A percentile compares a stretch with the other conserved stretches of the same genome.
Evolutionary conservation across 1,140 invertebrate species (phyloP).

Genomic region (Maconellicoccus hirsutus): DNA sequence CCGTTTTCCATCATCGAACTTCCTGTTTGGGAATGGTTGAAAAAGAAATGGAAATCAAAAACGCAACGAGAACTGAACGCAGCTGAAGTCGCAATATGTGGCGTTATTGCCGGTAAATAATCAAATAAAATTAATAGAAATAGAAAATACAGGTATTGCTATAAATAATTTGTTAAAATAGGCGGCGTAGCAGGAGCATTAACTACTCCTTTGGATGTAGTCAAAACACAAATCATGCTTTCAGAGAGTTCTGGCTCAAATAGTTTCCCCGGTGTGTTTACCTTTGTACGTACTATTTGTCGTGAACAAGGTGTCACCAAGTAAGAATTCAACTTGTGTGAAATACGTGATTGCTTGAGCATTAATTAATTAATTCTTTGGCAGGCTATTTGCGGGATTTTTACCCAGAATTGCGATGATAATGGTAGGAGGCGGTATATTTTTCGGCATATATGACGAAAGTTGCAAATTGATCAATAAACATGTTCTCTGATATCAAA

Average conservation of each 20-base stretch:
- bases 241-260: slow-evolving; percentile 44
- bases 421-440: slow-evolving; percentile 82
- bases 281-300: slow-evolving; percentile 49
- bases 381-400: slow-evolving; percentile 77
- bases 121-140: too few species aligned
- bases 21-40: slow-evolving; percentile 88
- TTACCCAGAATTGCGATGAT: slow-evolving; percentile 73
- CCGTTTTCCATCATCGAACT: slow-evolving; percentile 94
- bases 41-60: slow-evolving; percentile 43
- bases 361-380: slow-evolving; percentile 30
- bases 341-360: too few species aligned
- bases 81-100: slow-evolving; percentile 66
- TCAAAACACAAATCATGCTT: slow-evolving; percentile 92
- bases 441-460: slow-evolving; percentile 83
- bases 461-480: slow-evolving; percentile 29
- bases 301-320: slow-evolving; percentile 53
- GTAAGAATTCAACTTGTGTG: too few species aligned
- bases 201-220: slow-evolving; percentile 92
- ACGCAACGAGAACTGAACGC: slow-evolving; percentile 43
- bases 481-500: background rate
- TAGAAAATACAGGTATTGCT: too few species aligned
- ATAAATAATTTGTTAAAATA: too few species aligned
- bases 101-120: slow-evolving; percentile 58
- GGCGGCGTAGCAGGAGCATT: slow-evolving; percentile 66
- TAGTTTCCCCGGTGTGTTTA: slow-evolving; percentile 36